Conservation (phyloP, 1,140 invertebrate species). For the Pristionchus pacificus region DNA sequence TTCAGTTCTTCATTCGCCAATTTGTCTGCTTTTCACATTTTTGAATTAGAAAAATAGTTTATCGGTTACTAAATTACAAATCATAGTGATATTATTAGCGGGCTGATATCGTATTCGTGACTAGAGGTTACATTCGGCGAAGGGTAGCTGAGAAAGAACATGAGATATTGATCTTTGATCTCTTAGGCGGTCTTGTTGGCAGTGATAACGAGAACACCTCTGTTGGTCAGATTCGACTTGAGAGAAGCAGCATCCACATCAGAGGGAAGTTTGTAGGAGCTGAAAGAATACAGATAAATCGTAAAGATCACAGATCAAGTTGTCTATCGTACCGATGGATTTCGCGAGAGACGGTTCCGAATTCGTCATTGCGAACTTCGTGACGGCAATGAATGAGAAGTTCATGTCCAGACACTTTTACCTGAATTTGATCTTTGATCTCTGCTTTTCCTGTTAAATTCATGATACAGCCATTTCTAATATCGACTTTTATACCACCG, state of each 20-base stretch:
- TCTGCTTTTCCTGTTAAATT: too few species aligned
- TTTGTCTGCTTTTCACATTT: neutral
- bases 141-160: too few species aligned
- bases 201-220: constrained; percentile 50
- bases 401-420: constrained; percentile 48
- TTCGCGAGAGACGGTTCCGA: neutral
- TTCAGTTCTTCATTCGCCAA: too few species aligned
- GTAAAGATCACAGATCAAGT: neutral
- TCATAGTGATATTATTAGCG: neutral
- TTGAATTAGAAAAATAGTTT: neutral
- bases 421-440: constrained; percentile 17
- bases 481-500: too few species aligned
- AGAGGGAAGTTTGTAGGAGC: constrained; percentile 49
- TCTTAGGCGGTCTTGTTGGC: constrained; percentile 49
- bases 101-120: too few species aligned
- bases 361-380: constrained; percentile 28
- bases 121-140: too few species aligned
- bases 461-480: too few species aligned
- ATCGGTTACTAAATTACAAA: neutral
- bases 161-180: neutral
- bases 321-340: neutral
- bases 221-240: constrained; percentile 45
- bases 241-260: constrained; percentile 50
- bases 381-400: constrained; percentile 52
- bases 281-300: constrained; percentile 26